Percentiles rank a stretch among this genome's conserved stretches.
phyloP scores from a whole-genome alignment of 53 echinoderm and acorn worm genomes.

The Pentamera pediparva region DNA sequence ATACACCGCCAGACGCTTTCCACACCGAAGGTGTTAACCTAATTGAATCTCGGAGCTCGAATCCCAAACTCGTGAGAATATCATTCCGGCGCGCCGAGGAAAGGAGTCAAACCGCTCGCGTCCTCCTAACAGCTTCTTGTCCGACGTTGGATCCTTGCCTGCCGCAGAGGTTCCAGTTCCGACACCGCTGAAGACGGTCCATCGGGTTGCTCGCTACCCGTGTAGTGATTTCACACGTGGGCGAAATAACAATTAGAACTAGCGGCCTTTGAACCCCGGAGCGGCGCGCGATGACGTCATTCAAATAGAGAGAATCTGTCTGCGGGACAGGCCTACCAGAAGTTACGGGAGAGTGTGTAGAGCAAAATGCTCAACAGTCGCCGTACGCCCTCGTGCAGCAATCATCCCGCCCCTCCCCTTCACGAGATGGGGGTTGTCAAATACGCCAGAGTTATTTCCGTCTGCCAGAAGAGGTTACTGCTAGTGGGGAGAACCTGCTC shows the following conservation, averaged over 20 bases:
- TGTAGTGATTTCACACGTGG: slow-evolving; percentile 34
- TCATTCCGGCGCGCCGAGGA: slow-evolving; percentile 16
- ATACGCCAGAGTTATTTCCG: too few relatives aligned
- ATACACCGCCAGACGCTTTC: slow-evolving; percentile 25
- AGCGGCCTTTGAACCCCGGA: slow-evolving; percentile 23
- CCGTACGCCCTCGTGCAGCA: too few relatives aligned
- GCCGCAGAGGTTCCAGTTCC: slow-evolving; percentile 25
- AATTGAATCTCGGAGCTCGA: slow-evolving; percentile 26
- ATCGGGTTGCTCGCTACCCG: not conserved
- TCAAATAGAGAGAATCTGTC: too few relatives aligned
- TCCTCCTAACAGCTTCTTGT: slow-evolving; percentile 26
- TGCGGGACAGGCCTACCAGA: too few relatives aligned
- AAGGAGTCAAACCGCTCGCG: slow-evolving; percentile 27
- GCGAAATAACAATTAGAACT: slow-evolving; percentile 27
- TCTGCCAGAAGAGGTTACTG: too few relatives aligned
- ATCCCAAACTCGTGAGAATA: slow-evolving; percentile 33
- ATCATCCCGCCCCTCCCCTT: too few relatives aligned
- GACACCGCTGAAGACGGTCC: slow-evolving; percentile 23
- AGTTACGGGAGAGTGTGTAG: too few relatives aligned
- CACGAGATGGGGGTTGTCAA: too few relatives aligned
- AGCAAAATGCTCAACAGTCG: too few relatives aligned
- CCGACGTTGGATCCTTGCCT: slow-evolving; percentile 18
- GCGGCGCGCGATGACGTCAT: too few relatives aligned
- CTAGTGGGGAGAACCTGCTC: too few relatives aligned
- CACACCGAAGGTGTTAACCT: slow-evolving; percentile 23